Evolutionary conservation across 2,888 invertebrate genomes (phyloP).

Genomic region (Drosophila antonietae): DNA sequence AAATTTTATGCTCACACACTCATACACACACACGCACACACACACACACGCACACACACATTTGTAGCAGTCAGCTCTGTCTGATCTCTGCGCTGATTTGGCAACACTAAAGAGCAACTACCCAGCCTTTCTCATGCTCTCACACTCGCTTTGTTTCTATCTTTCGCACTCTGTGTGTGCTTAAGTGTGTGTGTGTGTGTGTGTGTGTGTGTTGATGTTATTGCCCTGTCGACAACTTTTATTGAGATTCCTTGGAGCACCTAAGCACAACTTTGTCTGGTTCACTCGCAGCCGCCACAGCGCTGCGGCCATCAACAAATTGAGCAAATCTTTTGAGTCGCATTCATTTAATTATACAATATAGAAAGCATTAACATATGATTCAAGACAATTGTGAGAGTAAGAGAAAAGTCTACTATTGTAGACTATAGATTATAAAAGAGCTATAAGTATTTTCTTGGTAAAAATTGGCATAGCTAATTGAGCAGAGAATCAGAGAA

Average conservation of each 20-base stretch:
- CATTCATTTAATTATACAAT: neutral
- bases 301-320: conserved; percentile 3
- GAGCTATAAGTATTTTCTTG: too few relatives aligned
- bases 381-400: neutral
- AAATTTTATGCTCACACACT: conserved; percentile 66
- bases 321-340: neutral
- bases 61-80: conserved; percentile 11
- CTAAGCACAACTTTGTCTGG: conserved; percentile 26
- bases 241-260: conserved; percentile 65
- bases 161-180: neutral
- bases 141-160: neutral
- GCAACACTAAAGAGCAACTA: conserved; percentile 14
- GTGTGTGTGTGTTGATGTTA: conserved; percentile 11
- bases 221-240: conserved; percentile 59
- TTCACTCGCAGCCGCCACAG: neutral
- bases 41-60: conserved; percentile 11
- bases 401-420: neutral
- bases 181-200: conserved; percentile 8
- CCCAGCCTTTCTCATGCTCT: neutral
- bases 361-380: neutral
- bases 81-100: conserved; percentile 74
- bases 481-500: neutral
- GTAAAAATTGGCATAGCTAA: neutral
- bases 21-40: conserved; percentile 13
- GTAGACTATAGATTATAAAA: too few relatives aligned